These are phyloP conservation scores for Coracias cyanogaster DNA, from an alignment of 2,797 vertebrate genomes.

Conservation along the genomic window DNA sequence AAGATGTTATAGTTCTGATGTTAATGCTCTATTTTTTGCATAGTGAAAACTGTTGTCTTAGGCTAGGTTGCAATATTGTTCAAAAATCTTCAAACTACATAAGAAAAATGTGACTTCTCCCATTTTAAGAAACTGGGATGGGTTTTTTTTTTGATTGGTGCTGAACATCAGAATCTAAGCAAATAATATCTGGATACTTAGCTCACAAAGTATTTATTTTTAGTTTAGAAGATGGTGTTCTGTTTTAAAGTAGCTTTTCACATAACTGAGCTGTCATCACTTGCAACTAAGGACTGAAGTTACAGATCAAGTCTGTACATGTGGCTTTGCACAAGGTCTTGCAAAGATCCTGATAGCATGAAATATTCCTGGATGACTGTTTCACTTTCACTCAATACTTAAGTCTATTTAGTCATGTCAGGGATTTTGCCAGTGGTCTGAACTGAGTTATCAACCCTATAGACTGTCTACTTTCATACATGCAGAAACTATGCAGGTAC, in stretches of 20 bases:
- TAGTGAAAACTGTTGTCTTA: neutral
- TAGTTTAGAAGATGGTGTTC: neutral
- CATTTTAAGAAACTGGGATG: neutral
- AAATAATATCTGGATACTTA: neutral
- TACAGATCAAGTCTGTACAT: constrained; percentile 18
- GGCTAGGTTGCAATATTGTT: neutral
- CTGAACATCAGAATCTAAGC: neutral
- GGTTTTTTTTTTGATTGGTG: neutral
- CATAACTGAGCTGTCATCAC: constrained; percentile 12
- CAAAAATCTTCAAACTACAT: neutral
- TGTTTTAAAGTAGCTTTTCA: constrained; percentile 25
- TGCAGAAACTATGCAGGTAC: neutral
- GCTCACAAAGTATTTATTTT: neutral
- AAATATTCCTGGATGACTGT: constrained; percentile 22
- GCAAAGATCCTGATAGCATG: neutral
- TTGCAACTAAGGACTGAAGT: constrained; percentile 13
- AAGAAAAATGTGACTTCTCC: neutral
- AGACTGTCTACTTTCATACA: neutral
- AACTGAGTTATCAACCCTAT: neutral
- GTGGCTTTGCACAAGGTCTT: constrained; percentile 7
- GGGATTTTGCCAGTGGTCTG: neutral
- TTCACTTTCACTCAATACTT: constrained; percentile 5
- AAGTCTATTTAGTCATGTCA: neutral
- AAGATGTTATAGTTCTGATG: neutral
- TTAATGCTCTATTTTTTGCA: neutral